A percentile compares a stretch with the other conserved stretches of the same genome.
phyloP scores from a whole-genome alignment of 1,140 invertebrate species.

The Nasonia giraulti region DNA sequence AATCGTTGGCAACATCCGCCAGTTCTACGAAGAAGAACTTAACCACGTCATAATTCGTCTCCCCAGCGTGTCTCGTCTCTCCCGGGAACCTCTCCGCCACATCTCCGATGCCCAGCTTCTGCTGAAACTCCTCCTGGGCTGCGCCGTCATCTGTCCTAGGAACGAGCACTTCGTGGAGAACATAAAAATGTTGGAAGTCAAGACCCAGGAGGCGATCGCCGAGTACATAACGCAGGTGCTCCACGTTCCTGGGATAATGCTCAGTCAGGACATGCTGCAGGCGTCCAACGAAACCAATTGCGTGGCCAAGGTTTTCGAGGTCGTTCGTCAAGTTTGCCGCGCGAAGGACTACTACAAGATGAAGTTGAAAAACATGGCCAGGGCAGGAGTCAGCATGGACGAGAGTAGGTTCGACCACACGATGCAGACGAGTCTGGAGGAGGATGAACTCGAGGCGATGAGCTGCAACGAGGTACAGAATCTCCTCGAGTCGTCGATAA shows the following conservation, averaged over 20 bases:
- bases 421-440: conserved; percentile 12
- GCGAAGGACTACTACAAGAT: conserved; percentile 9
- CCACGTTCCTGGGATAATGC: conserved; percentile 31
- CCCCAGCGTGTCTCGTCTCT: conserved; percentile 38
- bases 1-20: conserved; percentile 47
- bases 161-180: conserved; percentile 51
- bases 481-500: conserved; percentile 38
- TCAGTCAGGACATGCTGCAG: conserved; percentile 37
- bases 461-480: not conserved
- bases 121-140: conserved; percentile 52
- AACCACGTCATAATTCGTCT: conserved; percentile 37
- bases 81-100: conserved; percentile 35
- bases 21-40: conserved; percentile 52
- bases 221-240: conserved; percentile 46
- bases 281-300: not conserved
- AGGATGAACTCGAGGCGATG: conserved; percentile 29
- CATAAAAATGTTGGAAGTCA: conserved; percentile 16
- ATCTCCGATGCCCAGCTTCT: conserved; percentile 52
- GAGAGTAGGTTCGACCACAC: not conserved
- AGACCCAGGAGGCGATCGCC: conserved; percentile 42
- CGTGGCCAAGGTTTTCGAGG: conserved; percentile 29
- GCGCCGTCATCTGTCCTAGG: conserved; percentile 47
- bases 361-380: not conserved
- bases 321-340: conserved; percentile 15
- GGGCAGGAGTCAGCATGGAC: not conserved